phyloP scores from a whole-genome alignment of 1,140 invertebrate genomes.

The Drosophila seguyi region DNA sequence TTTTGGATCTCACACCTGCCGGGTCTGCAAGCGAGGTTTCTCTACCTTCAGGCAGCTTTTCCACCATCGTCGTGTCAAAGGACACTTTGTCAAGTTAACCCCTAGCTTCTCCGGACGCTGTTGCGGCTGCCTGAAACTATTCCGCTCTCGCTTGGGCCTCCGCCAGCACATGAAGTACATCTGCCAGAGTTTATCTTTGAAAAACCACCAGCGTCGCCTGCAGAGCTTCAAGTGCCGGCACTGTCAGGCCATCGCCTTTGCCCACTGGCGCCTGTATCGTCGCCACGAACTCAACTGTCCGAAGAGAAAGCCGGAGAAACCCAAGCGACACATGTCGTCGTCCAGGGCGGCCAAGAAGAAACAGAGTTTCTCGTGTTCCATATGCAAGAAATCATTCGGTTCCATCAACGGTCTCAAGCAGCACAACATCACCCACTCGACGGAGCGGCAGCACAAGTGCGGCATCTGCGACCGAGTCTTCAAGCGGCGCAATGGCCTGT shows the following conservation, averaged over 20 bases:
- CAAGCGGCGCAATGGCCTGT: constrained; percentile 76
- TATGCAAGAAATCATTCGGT: constrained; percentile 68
- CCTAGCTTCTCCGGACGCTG: constrained; percentile 52
- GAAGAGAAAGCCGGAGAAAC: constrained; percentile 22
- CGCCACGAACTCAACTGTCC: constrained; percentile 70
- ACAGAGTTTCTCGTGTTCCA: constrained; percentile 44
- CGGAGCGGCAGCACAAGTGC: constrained; percentile 72
- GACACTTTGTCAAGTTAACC: constrained; percentile 38
- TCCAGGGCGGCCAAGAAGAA: constrained; percentile 13
- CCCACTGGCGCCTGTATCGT: constrained; percentile 77
- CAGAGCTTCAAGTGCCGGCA: constrained; percentile 78
- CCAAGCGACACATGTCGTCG: constrained; percentile 1
- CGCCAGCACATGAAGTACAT: constrained; percentile 77
- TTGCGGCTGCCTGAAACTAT: constrained; percentile 61
- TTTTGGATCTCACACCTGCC: constrained; percentile 22
- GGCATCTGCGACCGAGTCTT: constrained; percentile 72
- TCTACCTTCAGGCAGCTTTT: constrained; percentile 40
- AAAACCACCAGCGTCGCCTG: constrained; percentile 51
- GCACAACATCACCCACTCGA: constrained; percentile 77
- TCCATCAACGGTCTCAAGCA: constrained; percentile 71
- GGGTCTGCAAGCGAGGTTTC: constrained; percentile 42
- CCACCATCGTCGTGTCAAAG: constrained; percentile 41
- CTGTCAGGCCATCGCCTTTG: constrained; percentile 67
- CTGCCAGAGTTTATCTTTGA: constrained; percentile 69
- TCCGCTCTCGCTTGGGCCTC: constrained; percentile 56